Conservation (phyloP, 1,140 invertebrate species). For the Bombus waltoni region DNA sequence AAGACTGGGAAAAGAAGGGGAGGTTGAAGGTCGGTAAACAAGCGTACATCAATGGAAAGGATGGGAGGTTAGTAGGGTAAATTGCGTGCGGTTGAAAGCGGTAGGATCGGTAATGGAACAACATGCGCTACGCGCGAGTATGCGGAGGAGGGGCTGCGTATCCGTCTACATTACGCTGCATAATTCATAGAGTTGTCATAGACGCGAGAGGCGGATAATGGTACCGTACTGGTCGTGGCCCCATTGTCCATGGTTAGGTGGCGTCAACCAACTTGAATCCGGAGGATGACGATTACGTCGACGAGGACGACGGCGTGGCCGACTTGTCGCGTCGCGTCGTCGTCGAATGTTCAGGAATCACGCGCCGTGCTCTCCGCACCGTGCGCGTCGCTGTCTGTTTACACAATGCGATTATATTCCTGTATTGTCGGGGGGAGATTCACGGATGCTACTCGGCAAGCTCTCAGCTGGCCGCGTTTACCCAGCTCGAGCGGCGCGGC, state of each 20-base stretch:
- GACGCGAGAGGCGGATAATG: constrained; percentile 80
- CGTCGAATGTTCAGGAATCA: constrained; percentile 72
- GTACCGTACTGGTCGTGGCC: constrained; percentile 72
- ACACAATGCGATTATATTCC: constrained; percentile 57
- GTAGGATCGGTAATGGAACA: constrained; percentile 71
- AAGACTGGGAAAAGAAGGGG: not conserved
- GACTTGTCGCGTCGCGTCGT: constrained; percentile 60
- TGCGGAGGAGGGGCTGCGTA: constrained; percentile 70
- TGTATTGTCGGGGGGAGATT: constrained; percentile 57
- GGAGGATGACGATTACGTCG: constrained; percentile 63
- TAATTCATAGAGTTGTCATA: constrained; percentile 81
- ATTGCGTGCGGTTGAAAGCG: constrained; percentile 55
- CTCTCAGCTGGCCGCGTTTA: not conserved
- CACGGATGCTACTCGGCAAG: not conserved
- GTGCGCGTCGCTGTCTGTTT: constrained; percentile 46
- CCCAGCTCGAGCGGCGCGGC: not conserved
- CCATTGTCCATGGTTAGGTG: constrained; percentile 72
- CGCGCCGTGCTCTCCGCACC: constrained; percentile 53
- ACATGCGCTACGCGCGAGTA: constrained; percentile 51
- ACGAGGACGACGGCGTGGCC: constrained; percentile 62
- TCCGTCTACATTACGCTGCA: constrained; percentile 81
- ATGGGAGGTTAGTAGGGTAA: constrained; percentile 38
- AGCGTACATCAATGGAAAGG: not conserved
- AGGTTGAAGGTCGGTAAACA: not conserved
- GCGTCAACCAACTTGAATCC: constrained; percentile 69